These are phyloP conservation scores for Drosophila sp. DNA, from an alignment of 1,140 invertebrate genomes.

Conservation along the genomic window DNA sequence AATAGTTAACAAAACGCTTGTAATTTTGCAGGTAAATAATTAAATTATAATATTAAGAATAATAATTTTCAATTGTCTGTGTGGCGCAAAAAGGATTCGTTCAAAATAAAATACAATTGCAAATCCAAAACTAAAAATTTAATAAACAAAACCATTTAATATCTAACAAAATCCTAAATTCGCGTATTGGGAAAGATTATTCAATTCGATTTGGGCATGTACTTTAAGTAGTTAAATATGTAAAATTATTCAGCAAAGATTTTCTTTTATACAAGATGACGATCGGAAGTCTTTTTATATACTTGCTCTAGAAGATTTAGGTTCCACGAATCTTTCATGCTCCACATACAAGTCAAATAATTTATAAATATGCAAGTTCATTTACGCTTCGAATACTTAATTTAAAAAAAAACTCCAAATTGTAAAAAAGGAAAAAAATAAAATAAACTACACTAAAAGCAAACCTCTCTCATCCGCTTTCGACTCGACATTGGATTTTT, in stretches of 20 bases:
- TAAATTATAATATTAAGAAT: neutral
- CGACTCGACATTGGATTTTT: constrained; percentile 86
- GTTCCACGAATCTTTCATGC: constrained; percentile 1
- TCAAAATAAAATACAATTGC: neutral
- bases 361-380: constrained; percentile 1
- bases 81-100: constrained; percentile 16
- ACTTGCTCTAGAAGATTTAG: neutral
- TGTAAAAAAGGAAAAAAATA: neutral
- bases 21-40: constrained; percentile 10
- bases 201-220: too few species aligned
- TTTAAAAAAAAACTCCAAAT: neutral
- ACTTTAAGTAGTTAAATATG: too few species aligned
- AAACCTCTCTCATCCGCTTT: constrained; percentile 87
- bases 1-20: constrained; percentile 19
- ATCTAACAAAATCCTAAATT: neutral
- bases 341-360: constrained; percentile 38
- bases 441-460: constrained; percentile 36
- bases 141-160: neutral
- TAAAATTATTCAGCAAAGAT: too few species aligned
- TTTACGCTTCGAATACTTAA: constrained; percentile 2
- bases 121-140: neutral
- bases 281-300: neutral
- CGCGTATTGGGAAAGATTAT: too few species aligned
- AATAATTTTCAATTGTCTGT: neutral
- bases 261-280: too few species aligned